Percentiles rank a stretch among this genome's conserved stretches.
phyloP scores from a whole-genome alignment of 2,888 invertebrate species.

The Hoplodrina ambigua region DNA sequence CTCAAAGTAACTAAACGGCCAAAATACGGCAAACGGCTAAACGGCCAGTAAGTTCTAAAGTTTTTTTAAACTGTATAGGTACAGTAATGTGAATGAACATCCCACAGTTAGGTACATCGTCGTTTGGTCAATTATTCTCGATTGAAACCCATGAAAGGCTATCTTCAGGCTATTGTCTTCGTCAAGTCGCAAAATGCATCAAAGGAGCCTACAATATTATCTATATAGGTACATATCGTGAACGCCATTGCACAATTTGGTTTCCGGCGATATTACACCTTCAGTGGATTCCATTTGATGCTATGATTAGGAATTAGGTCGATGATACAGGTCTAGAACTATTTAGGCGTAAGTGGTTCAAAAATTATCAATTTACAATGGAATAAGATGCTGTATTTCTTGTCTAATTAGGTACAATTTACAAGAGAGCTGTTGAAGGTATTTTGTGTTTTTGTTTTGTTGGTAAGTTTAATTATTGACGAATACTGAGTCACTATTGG shows the following conservation, averaged over 20 bases:
- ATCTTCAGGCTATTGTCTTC: conserved; percentile 13
- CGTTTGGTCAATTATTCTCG: conserved; percentile 9
- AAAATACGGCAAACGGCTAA: no score
- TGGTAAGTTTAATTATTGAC: no score
- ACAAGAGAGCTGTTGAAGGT: no score
- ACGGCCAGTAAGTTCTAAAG: no score
- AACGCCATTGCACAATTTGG: conserved; percentile 27
- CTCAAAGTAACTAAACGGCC: no score
- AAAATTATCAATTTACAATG: no score
- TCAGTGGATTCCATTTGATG: conserved; percentile 25
- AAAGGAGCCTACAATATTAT: conserved; percentile 6
- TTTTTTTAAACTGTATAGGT: no score
- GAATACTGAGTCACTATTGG: no score
- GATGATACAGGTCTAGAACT: not conserved
- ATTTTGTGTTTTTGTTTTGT: no score
- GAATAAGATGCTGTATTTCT: no score
- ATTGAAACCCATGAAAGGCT: conserved; percentile 3
- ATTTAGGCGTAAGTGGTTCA: not conserved
- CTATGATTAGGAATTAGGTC: conserved; percentile 9
- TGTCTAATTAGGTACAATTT: no score
- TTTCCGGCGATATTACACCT: conserved; percentile 33
- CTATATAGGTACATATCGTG: conserved; percentile 4
- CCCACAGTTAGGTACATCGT: not conserved
- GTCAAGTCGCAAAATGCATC: conserved; percentile 8
- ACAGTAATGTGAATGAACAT: no score